Conservation (phyloP, 2,888 invertebrate genomes). For the Drosophila prostipennis region DNA sequence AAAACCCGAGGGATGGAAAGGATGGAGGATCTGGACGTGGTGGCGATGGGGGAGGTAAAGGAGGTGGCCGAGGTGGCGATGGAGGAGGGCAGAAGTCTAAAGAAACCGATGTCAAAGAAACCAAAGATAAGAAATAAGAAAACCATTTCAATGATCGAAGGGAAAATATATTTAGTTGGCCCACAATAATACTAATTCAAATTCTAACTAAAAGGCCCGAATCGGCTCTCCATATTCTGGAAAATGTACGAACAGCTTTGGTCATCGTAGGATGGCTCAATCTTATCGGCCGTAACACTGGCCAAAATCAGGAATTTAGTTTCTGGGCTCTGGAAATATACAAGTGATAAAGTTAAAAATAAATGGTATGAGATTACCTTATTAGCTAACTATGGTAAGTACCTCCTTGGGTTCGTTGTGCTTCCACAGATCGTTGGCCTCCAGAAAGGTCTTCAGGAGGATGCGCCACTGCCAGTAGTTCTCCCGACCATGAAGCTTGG, state of each 20-base stretch:
- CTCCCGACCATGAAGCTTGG: slow-evolving; percentile 56
- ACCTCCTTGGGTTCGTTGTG: slow-evolving; percentile 63
- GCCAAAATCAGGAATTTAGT: slow-evolving; percentile 63
- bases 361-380: neutral
- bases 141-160: neutral
- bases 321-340: slow-evolving; percentile 45
- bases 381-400: neutral
- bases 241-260: slow-evolving; percentile 50
- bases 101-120: neutral
- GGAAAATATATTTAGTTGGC: neutral
- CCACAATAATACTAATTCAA: neutral
- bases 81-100: slow-evolving; percentile 2
- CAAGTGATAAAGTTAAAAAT: neutral
- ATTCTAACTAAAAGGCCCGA: slow-evolving; percentile 49
- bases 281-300: slow-evolving; percentile 51
- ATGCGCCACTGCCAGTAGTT: slow-evolving; percentile 67
- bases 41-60: slow-evolving; percentile 7
- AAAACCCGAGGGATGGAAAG: slow-evolving; percentile 3
- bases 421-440: slow-evolving; percentile 61
- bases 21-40: slow-evolving; percentile 15
- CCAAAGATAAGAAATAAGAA: neutral
- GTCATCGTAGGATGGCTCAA: slow-evolving; percentile 56
- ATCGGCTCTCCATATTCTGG: slow-evolving; percentile 55
- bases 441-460: slow-evolving; percentile 54
- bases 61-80: slow-evolving; percentile 2